A percentile compares a stretch with the other conserved stretches of the same genome.
These are phyloP conservation scores for Tribolium madens DNA, from an alignment of 1,140 invertebrate species.

Conservation along the genomic window DNA sequence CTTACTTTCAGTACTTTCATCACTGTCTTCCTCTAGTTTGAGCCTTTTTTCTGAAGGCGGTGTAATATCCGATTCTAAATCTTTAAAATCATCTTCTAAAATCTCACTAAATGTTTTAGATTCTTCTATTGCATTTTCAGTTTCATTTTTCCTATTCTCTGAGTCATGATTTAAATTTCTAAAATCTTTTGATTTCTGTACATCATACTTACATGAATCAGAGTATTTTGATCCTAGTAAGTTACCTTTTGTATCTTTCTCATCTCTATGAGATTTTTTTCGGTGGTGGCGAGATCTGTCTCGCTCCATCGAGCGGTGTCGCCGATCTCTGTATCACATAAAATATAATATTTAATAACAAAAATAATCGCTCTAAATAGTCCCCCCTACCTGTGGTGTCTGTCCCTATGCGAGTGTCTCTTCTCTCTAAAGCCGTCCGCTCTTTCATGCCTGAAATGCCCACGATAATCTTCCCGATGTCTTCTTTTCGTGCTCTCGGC, in stretches of 20 bases:
- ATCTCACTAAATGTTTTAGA: conserved; percentile 77
- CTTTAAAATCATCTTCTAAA: conserved; percentile 73
- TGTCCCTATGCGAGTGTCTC: conserved; percentile 70
- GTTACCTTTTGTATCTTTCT: conserved; percentile 62
- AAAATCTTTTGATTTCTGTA: conserved; percentile 64
- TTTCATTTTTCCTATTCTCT: conserved; percentile 69
- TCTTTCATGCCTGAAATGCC: conserved; percentile 57
- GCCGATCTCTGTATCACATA: background rate
- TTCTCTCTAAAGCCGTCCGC: conserved; percentile 67
- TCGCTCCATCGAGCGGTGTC: conserved; percentile 46
- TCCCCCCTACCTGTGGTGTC: conserved; percentile 56
- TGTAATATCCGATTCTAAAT: conserved; percentile 68
- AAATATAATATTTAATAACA: background rate
- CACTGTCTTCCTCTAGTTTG: conserved; percentile 55
- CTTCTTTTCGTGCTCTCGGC: conserved; percentile 66
- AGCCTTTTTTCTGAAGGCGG: conserved; percentile 63
- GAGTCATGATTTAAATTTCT: conserved; percentile 46
- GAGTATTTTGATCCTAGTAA: conserved; percentile 54
- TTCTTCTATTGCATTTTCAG: conserved; percentile 69
- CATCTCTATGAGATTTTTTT: conserved; percentile 55
- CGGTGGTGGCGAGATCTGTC: conserved; percentile 64
- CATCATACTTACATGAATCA: conserved; percentile 66
- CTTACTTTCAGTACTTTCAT: conserved; percentile 54
- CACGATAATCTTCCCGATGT: conserved; percentile 64
- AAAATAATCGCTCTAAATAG: background rate